A percentile compares a stretch with the other conserved stretches of the same genome.
Evolutionary conservation across 2,797 vertebrate species (phyloP).

Genomic region (Mormyrus proboscirostris): DNA sequence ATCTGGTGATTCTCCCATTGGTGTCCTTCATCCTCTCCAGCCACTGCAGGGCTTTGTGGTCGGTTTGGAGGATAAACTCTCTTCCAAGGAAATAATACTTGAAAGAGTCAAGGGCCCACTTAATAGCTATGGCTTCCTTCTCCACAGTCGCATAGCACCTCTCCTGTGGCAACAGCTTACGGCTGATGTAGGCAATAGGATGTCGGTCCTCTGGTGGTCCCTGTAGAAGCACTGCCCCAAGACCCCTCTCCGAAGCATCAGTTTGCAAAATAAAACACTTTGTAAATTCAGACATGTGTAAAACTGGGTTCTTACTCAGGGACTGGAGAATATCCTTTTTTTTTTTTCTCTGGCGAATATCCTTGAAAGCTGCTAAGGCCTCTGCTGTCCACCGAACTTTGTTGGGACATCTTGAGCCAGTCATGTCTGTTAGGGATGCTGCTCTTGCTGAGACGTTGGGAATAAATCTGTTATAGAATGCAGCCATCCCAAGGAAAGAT

Average conservation of each 20-base stretch:
- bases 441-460: too few species aligned
- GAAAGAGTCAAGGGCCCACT: not conserved
- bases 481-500: too few species aligned
- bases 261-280: not conserved
- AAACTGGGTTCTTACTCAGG: not conserved
- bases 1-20: not conserved
- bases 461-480: too few species aligned
- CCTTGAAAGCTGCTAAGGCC: not conserved
- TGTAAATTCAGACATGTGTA: not conserved
- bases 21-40: not conserved
- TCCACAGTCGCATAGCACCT: not conserved
- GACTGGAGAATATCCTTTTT: too few species aligned
- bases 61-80: not conserved
- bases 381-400: too few species aligned
- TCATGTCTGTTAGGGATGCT: too few species aligned
- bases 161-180: slow-evolving; percentile 2
- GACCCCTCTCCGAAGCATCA: slow-evolving; percentile 1
- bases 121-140: not conserved
- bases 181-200: slow-evolving; percentile 7
- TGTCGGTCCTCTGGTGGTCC: not conserved
- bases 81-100: slow-evolving; percentile 8
- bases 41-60: not conserved
- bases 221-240: slow-evolving; percentile 19
- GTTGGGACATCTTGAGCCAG: too few species aligned
- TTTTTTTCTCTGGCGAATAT: not conserved